Conservation (phyloP, 1,140 invertebrate species). For the Meloidogyne floridensis region DNA sequence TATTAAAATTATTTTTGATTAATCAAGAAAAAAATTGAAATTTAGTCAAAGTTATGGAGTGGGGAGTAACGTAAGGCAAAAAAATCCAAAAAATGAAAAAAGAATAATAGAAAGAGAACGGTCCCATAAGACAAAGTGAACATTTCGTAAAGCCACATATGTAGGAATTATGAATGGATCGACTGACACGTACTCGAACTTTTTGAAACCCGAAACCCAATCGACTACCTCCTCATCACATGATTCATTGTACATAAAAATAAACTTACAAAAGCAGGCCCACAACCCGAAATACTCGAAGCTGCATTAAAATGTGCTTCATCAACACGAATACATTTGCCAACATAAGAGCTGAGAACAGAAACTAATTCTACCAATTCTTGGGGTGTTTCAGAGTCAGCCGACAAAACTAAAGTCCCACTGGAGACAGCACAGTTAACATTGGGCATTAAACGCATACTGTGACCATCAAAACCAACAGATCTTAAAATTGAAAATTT, state of each 20-base stretch:
- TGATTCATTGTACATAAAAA: background rate
- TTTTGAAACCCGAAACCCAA: too few relatives aligned
- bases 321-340: slow-evolving; percentile 27
- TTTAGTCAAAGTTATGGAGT: too few relatives aligned
- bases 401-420: slow-evolving; percentile 29
- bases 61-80: too few relatives aligned
- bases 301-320: slow-evolving; percentile 46
- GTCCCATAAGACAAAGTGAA: too few relatives aligned
- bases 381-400: slow-evolving; percentile 16
- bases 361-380: slow-evolving; percentile 24
- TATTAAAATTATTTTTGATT: background rate
- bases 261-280: slow-evolving; percentile 46
- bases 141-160: background rate
- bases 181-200: too few relatives aligned
- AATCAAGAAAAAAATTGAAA: too few relatives aligned
- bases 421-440: slow-evolving; percentile 28
- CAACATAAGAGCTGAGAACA: slow-evolving; percentile 28
- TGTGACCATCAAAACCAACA: slow-evolving; percentile 13
- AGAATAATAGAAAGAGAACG: too few relatives aligned
- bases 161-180: too few relatives aligned
- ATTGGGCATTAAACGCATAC: slow-evolving; percentile 41
- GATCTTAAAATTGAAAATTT: slow-evolving; percentile 15
- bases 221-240: too few relatives aligned
- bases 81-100: too few relatives aligned
- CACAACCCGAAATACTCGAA: slow-evolving; percentile 40